phyloP scores from a whole-genome alignment of 2,797 vertebrate genomes.

The Stomatorhinus walkeri region DNA sequence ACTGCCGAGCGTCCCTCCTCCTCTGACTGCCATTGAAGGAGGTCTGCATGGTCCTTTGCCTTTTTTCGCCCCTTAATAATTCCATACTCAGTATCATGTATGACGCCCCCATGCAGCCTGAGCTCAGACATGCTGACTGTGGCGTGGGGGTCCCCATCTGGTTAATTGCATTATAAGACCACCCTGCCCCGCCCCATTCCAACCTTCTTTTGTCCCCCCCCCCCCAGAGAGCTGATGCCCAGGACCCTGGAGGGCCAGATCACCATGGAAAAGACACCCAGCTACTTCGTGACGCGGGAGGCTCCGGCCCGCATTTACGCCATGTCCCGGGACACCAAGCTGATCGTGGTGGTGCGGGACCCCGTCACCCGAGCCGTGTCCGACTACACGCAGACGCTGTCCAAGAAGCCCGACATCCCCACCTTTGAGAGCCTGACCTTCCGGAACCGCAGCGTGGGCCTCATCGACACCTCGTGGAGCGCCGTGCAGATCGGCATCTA shows the following conservation, averaged over 20 bases:
- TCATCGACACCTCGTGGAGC: constrained; percentile 74
- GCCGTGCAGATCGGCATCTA: constrained; percentile 77
- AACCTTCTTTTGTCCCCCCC: neutral
- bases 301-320: constrained; percentile 47
- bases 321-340: constrained; percentile 51
- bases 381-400: constrained; percentile 61
- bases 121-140: neutral
- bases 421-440: constrained; percentile 72
- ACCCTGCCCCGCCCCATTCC: neutral
- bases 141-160: neutral
- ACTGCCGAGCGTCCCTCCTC: neutral
- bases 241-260: constrained; percentile 57
- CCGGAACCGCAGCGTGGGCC: constrained; percentile 73
- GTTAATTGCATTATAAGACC: neutral
- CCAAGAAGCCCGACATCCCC: constrained; percentile 71
- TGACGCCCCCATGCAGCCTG: neutral
- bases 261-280: constrained; percentile 48
- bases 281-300: constrained; percentile 54
- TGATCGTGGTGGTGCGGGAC: constrained; percentile 56
- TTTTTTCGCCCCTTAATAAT: neutral
- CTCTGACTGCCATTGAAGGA: neutral
- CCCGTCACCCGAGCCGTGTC: constrained; percentile 54
- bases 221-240: constrained; percentile 50
- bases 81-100: neutral
- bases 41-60: neutral